Base-by-base conservation (phyloP, 1,140 invertebrate species). In the Apocrypta bakeri region DNA sequence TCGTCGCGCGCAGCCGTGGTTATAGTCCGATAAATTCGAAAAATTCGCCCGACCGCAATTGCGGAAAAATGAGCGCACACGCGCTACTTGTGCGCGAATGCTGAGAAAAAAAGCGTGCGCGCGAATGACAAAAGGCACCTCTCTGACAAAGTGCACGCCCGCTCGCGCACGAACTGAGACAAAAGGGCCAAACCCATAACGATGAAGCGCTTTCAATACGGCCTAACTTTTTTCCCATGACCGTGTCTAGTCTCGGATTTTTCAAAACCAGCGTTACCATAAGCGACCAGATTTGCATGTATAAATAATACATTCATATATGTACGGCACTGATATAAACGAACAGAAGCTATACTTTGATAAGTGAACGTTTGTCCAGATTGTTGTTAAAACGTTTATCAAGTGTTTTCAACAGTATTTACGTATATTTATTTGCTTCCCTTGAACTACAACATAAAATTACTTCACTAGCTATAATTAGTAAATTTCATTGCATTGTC, bases 21-120 rank as follows among this genome's bases (percentile, higher is more conserved):
- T 76, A 86, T 84, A 85, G 81, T 84, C 83, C 85, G 85, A 87
- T 87, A 86, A 83, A 84, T 87, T 79, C 82, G 42, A 85, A 88
- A 86, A 87, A 83, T 82, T 75, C 77, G 33, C 25, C 24, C 25
- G 63, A 42, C 40, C 71, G 31, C 48, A 11, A 71, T 71, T 31
- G 69, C 73, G 72, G 78, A 77, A 81, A 82, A 84, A 85, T 81
- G 64, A 79, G 68, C 71, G 63, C 24, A 17, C 71, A 66, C 82
- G 61, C 80, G 40, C 66, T 75, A 61, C 4, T 77, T 8, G 8
- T 2, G n/a, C 2, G n/a, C 29, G n/a, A n/a, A n/a, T 33, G 31
- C 27, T 1, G 29, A 48, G 42, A 71, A 79, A 68, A 42, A 79
- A 42, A 40, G 14, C n/a, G n/a, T n/a, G n/a, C n/a, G 31, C 37